These are phyloP conservation scores for Imbricaverruca yamaguchii DNA, from an alignment of 2,888 invertebrate genomes.

Conservation along the genomic window DNA sequence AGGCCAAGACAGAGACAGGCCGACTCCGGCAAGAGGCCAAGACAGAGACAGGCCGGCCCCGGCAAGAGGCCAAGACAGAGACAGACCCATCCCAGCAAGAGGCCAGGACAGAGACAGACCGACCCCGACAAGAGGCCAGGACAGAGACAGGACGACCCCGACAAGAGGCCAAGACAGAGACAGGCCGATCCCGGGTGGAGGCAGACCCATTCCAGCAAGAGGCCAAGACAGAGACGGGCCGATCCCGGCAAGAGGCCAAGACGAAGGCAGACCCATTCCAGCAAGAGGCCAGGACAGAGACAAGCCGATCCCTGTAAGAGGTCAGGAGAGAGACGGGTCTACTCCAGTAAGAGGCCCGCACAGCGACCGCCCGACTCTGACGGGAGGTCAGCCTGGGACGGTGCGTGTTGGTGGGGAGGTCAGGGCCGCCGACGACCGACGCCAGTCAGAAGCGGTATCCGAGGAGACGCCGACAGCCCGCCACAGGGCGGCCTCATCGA, in stretches of 20 bases:
- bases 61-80: background rate
- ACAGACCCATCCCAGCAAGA: background rate
- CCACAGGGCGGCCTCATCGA: background rate
- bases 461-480: background rate
- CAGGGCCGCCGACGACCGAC: too few relatives aligned
- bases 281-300: background rate
- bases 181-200: too few relatives aligned
- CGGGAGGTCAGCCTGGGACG: too few relatives aligned
- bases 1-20: too few relatives aligned
- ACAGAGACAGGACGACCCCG: too few relatives aligned
- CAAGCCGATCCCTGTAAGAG: background rate
- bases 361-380: too few relatives aligned
- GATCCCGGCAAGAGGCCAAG: too few relatives aligned
- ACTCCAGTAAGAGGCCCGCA: background rate
- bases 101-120: background rate
- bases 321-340: background rate
- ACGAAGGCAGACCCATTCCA: background rate
- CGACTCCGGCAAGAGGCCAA: background rate
- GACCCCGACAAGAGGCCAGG: background rate
- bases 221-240: too few relatives aligned
- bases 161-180: background rate
- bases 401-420: too few relatives aligned
- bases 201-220: too few relatives aligned
- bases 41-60: background rate
- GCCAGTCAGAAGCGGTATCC: too few relatives aligned